phyloP scores from a whole-genome alignment of 2,888 invertebrate species.

The Eristalis tenax region DNA sequence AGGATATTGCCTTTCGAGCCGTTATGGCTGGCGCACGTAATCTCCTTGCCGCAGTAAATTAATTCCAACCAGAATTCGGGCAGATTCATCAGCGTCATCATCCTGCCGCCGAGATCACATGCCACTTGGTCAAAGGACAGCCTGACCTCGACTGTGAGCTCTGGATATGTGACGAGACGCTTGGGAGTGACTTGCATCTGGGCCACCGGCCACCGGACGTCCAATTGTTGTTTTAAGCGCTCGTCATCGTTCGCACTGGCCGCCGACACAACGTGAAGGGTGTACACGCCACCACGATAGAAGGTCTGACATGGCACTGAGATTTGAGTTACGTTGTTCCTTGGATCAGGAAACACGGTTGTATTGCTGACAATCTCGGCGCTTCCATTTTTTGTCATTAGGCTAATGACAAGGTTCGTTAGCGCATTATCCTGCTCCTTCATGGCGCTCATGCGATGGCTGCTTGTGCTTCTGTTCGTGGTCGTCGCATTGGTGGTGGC shows the following conservation, averaged over 20 bases:
- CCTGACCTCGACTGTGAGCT: slow-evolving; percentile 87
- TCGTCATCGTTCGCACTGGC: slow-evolving; percentile 75
- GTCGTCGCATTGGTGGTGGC: slow-evolving; percentile 7
- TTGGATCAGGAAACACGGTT: slow-evolving; percentile 78
- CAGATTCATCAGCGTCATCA: slow-evolving; percentile 80
- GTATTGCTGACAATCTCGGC: slow-evolving; percentile 78
- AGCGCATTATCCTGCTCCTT: slow-evolving; percentile 65
- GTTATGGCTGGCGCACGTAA: slow-evolving; percentile 86
- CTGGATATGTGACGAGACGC: slow-evolving; percentile 90
- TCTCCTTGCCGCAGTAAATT: slow-evolving; percentile 89
- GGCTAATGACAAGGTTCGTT: slow-evolving; percentile 72
- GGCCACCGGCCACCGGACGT: slow-evolving; percentile 91
- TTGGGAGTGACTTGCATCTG: slow-evolving; percentile 88
- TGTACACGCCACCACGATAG: slow-evolving; percentile 78
- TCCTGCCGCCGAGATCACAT: slow-evolving; percentile 82
- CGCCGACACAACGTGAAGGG: slow-evolving; percentile 78
- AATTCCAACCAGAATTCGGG: slow-evolving; percentile 90
- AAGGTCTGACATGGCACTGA: slow-evolving; percentile 79
- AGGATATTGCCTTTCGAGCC: slow-evolving; percentile 84
- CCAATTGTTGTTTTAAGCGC: slow-evolving; percentile 83
- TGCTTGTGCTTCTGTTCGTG: neutral
- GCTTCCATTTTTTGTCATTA: slow-evolving; percentile 73
- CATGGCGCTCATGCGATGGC: slow-evolving; percentile 16
- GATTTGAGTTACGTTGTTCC: slow-evolving; percentile 79
- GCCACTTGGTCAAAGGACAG: slow-evolving; percentile 89